A percentile compares a stretch with the other conserved stretches of the same genome.
Evolutionary conservation across 2,888 invertebrate species (phyloP).

Genomic region (Iphiclides podalirius): DNA sequence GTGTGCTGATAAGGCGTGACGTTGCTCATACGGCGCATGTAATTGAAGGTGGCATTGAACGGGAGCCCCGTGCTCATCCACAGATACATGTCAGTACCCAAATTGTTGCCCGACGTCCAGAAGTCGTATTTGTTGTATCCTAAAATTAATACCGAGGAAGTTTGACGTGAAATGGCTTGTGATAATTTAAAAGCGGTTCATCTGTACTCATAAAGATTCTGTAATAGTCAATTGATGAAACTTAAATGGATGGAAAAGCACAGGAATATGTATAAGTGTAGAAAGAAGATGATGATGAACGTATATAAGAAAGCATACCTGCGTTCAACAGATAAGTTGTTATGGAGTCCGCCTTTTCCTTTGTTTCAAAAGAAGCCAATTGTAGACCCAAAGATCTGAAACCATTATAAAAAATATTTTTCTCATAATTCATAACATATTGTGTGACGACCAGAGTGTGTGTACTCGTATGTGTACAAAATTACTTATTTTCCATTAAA

Average conservation of each 20-base stretch:
- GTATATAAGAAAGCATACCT: conserved; percentile 73
- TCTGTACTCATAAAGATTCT: no score
- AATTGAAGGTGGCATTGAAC: conserved; percentile 93
- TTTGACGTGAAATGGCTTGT: no score
- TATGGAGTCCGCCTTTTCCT: conserved; percentile 92
- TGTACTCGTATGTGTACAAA: no score
- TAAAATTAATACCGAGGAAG: conserved; percentile 38
- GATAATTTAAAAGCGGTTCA: no score
- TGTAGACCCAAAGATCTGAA: conserved; percentile 89
- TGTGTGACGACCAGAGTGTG: no score
- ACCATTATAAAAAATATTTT: no score
- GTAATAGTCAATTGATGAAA: no score
- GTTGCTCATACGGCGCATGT: conserved; percentile 82
- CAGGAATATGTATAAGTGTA: no score
- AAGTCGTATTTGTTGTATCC: conserved; percentile 90
- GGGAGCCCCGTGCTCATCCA: conserved; percentile 95
- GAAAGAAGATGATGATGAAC: no score
- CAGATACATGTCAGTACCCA: conserved; percentile 92
- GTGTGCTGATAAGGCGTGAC: conserved; percentile 76
- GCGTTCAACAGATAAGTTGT: conserved; percentile 90
- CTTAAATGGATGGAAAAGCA: no score
- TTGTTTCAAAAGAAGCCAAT: conserved; percentile 91
- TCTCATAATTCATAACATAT: no score
- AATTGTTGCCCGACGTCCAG: conserved; percentile 93
- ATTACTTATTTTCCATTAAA: no score